Conservation (phyloP, 2,888 invertebrate genomes). For the Volucella bombylans region DNA sequence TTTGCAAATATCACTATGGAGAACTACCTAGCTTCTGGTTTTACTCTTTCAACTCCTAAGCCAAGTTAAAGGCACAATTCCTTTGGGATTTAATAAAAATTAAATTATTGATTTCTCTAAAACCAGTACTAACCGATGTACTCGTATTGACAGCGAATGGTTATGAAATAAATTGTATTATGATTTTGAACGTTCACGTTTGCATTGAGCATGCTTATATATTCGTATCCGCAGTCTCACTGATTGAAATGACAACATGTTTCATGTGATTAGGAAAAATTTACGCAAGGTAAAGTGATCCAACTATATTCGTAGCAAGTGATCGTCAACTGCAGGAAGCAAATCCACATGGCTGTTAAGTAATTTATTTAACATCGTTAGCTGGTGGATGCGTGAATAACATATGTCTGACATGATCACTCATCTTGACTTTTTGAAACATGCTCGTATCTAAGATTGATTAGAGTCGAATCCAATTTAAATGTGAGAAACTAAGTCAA, state of each 20-base stretch:
- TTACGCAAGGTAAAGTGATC: constrained; percentile 35
- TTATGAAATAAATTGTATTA: constrained; percentile 72
- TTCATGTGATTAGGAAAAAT: constrained; percentile 46
- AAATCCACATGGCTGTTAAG: constrained; percentile 41
- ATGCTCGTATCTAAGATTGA: constrained; percentile 33
- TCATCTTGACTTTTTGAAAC: constrained; percentile 41
- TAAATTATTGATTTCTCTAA: constrained; percentile 13
- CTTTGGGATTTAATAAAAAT: constrained; percentile 5
- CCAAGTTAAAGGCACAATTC: constrained; percentile 54
- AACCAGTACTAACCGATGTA: constrained; percentile 44
- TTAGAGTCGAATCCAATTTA: constrained; percentile 31
- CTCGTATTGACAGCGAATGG: constrained; percentile 66
- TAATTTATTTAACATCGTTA: constrained; percentile 49
- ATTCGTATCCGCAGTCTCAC: constrained; percentile 4
- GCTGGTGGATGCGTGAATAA: constrained; percentile 42
- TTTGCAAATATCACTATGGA: constrained; percentile 62
- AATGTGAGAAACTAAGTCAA: constrained; percentile 34
- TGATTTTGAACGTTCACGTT: constrained; percentile 65
- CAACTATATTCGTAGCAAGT: constrained; percentile 30
- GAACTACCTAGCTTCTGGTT: constrained; percentile 64
- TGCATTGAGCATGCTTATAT: constrained; percentile 38
- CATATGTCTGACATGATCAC: constrained; percentile 54
- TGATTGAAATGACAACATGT: constrained; percentile 37
- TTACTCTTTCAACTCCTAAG: constrained; percentile 61
- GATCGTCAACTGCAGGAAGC: constrained; percentile 48